Conservation (phyloP, 2,797 vertebrate genomes). For the Danio aesculapii region DNA sequence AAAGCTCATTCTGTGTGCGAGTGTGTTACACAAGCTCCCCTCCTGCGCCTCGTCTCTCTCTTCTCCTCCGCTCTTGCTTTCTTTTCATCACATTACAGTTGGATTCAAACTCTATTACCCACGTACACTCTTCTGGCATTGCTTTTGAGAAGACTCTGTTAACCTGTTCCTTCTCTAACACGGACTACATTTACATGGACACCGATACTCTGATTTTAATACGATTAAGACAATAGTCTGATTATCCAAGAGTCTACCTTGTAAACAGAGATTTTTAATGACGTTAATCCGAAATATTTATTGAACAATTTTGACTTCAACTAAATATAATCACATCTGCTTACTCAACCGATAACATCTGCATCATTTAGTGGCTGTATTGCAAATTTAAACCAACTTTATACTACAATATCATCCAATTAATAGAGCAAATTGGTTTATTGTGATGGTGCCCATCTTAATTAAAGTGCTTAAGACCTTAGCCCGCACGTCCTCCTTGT, state of each 20-base stretch:
- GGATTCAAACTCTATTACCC: constrained; percentile 40
- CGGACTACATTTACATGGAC: no score
- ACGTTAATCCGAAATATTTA: no score
- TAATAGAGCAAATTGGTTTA: neutral
- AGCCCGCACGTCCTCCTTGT: neutral
- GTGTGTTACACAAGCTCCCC: constrained; percentile 20
- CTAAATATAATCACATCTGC: neutral
- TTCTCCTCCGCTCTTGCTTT: constrained; percentile 23
- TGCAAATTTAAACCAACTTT: neutral
- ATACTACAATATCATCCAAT: neutral
- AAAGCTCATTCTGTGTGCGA: constrained; percentile 40
- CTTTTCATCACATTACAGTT: constrained; percentile 27
- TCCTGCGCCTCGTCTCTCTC: constrained; percentile 2
- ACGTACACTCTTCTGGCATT: constrained; percentile 10
- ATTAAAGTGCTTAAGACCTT: neutral
- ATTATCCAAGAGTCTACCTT: no score
- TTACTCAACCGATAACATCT: neutral
- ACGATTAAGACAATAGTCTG: no score
- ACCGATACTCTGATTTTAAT: no score
- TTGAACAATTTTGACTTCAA: no score
- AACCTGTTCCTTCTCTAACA: constrained; percentile 8
- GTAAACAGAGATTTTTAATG: no score
- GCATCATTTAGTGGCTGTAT: neutral
- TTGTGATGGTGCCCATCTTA: neutral
- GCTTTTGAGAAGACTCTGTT: neutral